Base-by-base conservation (phyloP, 2,888 invertebrate species). In the Melolontha melolontha region DNA sequence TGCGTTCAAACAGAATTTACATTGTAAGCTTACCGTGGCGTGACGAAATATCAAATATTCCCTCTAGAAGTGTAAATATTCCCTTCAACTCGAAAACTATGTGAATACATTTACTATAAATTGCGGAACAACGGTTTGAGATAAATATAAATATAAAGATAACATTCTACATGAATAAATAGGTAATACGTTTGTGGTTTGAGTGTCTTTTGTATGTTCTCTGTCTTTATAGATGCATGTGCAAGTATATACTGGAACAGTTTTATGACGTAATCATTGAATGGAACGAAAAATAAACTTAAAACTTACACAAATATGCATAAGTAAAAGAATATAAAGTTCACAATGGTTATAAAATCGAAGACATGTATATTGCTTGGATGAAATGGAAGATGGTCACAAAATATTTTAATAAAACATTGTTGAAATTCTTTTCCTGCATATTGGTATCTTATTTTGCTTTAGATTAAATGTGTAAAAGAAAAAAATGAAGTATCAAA, bases 51-150 rank as follows among this genome's bases (percentile, higher is more conserved):
- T 68, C 66, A 68, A 71, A 66, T 68, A 70, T 71, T 70, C 68
- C 62, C 64, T 65, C 64, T 65, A 52, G 59, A 66, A 68, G 71
- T 67, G 69, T 66, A 71, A 69, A 71, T 71, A 71, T 70, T 70
- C 51, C 64, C 41, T 40, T 51, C 51, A 51, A 50, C 51, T 29
- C 51, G 64, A 27, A 64, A 52, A 51, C 64, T 64, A 64, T 39
- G 42, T 64, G 64, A 64, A 52, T 50, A 64, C 51, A 64, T 64
- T 64, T 64, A 41, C 40, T 42, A 64, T 64, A 51, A 64, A 64
- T 52, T 40, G 41, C 42, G 42, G 57, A 42, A 57, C 57, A 57
- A 42, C 42, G 12, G 57, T 57, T 57, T 57, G 42, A 41, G 27
- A 27, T 44, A 57, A 44, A 42, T 57, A 57, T 57, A 57, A 57